These are phyloP conservation scores for Heliconius congener DNA, from an alignment of 1,140 invertebrate genomes.

Conservation along the genomic window DNA sequence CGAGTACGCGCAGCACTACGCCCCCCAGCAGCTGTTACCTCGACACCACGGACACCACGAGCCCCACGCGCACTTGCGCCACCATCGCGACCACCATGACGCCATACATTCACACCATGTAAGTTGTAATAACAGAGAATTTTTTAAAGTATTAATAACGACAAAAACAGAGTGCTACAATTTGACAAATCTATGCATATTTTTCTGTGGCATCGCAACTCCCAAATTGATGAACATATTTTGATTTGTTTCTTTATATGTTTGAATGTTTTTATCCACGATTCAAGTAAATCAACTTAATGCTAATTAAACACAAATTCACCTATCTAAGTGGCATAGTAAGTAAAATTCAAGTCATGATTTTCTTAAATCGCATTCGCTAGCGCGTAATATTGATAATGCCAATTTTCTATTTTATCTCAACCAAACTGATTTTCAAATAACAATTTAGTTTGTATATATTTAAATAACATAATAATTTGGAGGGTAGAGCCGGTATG, in stretches of 20 bases:
- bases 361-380: too few relatives aligned
- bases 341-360: too few relatives aligned
- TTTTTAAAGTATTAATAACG: too few relatives aligned
- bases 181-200: too few relatives aligned
- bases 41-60: slow-evolving; percentile 71
- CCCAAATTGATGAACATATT: too few relatives aligned
- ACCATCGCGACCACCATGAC: slow-evolving; percentile 72
- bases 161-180: too few relatives aligned
- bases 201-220: too few relatives aligned
- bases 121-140: slow-evolving; percentile 35
- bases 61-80: slow-evolving; percentile 80
- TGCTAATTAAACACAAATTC: not conserved
- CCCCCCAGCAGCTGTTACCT: slow-evolving; percentile 72
- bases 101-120: slow-evolving; percentile 72
- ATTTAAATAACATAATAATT: slow-evolving; percentile 9
- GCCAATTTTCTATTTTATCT: not conserved
- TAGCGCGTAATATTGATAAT: not conserved
- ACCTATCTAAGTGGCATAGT: not conserved
- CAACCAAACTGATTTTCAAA: not conserved
- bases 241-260: too few relatives aligned
- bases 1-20: slow-evolving; percentile 72
- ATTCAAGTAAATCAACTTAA: not conserved
- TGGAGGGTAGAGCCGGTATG: not conserved
- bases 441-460: not conserved
- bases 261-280: too few relatives aligned